These are phyloP conservation scores for Poeciliopsis infans DNA, from an alignment of 2,797 vertebrate species.

Conservation along the genomic window DNA sequence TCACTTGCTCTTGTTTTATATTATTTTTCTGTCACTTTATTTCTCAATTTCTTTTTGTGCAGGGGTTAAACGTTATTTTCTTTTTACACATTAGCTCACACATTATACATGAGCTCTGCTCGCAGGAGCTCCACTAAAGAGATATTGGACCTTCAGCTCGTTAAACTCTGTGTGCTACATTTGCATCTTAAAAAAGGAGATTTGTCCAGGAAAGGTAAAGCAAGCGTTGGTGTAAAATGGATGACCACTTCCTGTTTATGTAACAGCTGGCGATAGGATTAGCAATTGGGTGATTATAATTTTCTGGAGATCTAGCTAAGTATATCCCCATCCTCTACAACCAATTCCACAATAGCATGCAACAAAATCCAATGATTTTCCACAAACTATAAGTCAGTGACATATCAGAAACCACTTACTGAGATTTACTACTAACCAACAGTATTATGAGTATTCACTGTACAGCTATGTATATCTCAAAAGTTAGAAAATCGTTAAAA, in stretches of 20 bases:
- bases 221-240: constrained; percentile 61
- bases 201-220: constrained; percentile 64
- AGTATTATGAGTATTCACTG: constrained; percentile 18
- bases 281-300: constrained; percentile 64
- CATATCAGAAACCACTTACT: constrained; percentile 53
- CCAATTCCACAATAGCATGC: constrained; percentile 71
- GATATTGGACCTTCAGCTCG: constrained; percentile 31
- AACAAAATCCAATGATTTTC: constrained; percentile 85
- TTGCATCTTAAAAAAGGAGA: constrained; percentile 70
- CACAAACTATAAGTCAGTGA: constrained; percentile 78
- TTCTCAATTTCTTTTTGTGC: constrained; percentile 16
- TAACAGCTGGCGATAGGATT: constrained; percentile 47
- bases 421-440: constrained; percentile 45
- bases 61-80: neutral
- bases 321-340: constrained; percentile 61
- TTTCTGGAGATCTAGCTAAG: constrained; percentile 74
- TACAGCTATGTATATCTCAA: neutral
- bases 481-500: neutral
- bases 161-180: constrained; percentile 48
- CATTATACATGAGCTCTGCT: neutral
- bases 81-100: neutral
- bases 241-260: constrained; percentile 56
- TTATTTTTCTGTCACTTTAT: constrained; percentile 11
- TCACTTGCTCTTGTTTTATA: constrained; percentile 39
- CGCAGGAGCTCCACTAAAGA: constrained; percentile 26